A percentile compares a stretch with the other conserved stretches of the same genome.
phyloP scores from a whole-genome alignment of 2,888 invertebrate species.

The Metacarcinus magister region DNA sequence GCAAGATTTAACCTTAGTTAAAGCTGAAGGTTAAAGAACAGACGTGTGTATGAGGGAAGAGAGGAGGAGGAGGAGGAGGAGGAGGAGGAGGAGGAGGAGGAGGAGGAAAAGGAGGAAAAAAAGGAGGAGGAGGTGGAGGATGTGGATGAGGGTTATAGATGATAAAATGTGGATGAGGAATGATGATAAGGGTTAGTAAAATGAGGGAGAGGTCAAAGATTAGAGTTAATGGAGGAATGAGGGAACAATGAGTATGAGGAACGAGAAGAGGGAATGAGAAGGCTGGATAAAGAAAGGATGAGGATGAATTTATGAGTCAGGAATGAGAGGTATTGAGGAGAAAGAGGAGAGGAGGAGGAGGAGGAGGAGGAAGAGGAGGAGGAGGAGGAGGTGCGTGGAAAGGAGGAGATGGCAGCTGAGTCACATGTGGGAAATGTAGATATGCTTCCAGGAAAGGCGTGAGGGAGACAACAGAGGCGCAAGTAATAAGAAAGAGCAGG shows the following conservation, averaged over 20 bases:
- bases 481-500: not conserved
- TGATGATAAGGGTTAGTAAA: not conserved
- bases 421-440: constrained; percentile 30
- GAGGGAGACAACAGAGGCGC: constrained; percentile 18
- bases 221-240: not conserved
- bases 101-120: not conserved
- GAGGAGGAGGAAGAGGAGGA: not conserved
- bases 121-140: not conserved
- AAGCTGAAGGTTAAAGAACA: not conserved
- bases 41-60: not conserved
- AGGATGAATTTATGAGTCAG: not conserved
- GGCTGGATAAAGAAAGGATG: not conserved
- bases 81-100: not conserved
- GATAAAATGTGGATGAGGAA: not conserved
- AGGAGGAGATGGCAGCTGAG: not conserved
- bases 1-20: not conserved
- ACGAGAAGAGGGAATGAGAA: not conserved
- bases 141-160: not conserved
- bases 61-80: not conserved
- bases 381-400: not conserved
- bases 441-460: not conserved
- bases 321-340: not conserved
- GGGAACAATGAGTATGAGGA: not conserved
- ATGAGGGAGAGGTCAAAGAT: not conserved
- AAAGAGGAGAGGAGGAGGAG: not conserved